These are phyloP conservation scores for Psilopsiagon aurifrons DNA, from an alignment of 2,113 vertebrate genomes.

Conservation along the genomic window DNA sequence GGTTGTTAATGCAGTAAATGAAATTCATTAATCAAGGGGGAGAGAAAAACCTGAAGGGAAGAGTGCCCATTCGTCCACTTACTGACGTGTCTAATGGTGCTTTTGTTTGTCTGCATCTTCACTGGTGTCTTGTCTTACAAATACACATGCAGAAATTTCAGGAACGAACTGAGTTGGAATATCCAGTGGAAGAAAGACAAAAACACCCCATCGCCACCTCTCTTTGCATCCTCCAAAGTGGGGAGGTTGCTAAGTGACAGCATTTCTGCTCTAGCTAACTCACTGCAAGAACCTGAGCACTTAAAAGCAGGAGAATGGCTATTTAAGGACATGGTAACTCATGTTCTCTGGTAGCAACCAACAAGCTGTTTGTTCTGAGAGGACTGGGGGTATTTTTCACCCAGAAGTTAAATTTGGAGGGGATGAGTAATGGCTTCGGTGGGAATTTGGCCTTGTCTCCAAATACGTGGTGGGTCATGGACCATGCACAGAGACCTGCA, in stretches of 20 bases:
- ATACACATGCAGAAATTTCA: not conserved
- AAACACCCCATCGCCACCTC: not conserved
- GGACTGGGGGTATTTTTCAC: not conserved
- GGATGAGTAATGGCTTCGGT: not conserved
- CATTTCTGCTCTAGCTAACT: not conserved
- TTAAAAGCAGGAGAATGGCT: not conserved
- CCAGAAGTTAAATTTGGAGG: not conserved
- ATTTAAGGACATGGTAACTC: not conserved
- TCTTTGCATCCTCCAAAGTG: not conserved
- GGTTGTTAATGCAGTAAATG: not conserved
- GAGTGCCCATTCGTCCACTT: not conserved
- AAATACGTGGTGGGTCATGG: not conserved
- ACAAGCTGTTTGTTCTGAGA: not conserved
- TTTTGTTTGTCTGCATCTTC: not conserved
- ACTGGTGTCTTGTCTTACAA: not conserved
- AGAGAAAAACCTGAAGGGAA: not conserved
- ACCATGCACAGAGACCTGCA: accelerated
- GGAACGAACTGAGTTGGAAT: not conserved
- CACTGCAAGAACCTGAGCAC: not conserved
- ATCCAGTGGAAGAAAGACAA: not conserved
- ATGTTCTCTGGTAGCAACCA: not conserved
- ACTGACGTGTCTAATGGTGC: not conserved
- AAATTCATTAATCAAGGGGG: not conserved
- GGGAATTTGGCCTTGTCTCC: not conserved
- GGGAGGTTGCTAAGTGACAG: constrained; percentile 45